These are phyloP conservation scores for Megatriorchis doriae DNA, from an alignment of 2,113 vertebrate genomes.

Conservation along the genomic window DNA sequence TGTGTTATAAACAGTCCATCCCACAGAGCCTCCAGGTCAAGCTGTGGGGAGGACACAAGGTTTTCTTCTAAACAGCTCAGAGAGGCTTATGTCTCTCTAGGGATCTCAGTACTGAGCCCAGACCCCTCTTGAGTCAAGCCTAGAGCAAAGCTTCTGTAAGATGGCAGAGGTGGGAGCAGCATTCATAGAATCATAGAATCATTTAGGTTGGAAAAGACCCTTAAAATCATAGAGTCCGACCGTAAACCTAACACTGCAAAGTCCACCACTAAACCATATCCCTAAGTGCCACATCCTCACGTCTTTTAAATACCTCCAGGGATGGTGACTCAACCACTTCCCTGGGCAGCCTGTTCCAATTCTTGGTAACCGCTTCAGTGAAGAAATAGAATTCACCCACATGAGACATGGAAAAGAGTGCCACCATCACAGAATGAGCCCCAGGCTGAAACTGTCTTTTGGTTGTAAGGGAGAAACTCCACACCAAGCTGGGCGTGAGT, in stretches of 20 bases:
- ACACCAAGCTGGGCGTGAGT: background rate
- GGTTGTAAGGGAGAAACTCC: background rate
- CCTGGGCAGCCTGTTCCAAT: background rate
- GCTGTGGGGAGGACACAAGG: accelerated
- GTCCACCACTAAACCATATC: background rate
- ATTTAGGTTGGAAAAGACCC: background rate
- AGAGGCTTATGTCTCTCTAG: background rate
- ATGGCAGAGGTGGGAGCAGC: background rate
- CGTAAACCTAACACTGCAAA: background rate
- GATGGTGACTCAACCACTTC: background rate
- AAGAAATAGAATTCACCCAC: background rate
- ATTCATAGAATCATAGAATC: background rate
- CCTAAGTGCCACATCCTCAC: background rate
- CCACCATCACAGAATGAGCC: background rate
- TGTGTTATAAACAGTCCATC: accelerated
- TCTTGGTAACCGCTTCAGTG: background rate
- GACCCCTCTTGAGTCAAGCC: background rate
- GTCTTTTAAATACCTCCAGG: background rate
- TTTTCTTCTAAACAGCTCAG: background rate
- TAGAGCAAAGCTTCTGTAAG: accelerated
- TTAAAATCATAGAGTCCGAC: background rate
- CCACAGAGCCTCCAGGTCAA: background rate
- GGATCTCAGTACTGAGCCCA: background rate
- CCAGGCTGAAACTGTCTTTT: background rate
- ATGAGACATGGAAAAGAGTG: background rate